Conservation (phyloP, 1,140 invertebrate genomes). For the Melipona quadrifasciata region DNA sequence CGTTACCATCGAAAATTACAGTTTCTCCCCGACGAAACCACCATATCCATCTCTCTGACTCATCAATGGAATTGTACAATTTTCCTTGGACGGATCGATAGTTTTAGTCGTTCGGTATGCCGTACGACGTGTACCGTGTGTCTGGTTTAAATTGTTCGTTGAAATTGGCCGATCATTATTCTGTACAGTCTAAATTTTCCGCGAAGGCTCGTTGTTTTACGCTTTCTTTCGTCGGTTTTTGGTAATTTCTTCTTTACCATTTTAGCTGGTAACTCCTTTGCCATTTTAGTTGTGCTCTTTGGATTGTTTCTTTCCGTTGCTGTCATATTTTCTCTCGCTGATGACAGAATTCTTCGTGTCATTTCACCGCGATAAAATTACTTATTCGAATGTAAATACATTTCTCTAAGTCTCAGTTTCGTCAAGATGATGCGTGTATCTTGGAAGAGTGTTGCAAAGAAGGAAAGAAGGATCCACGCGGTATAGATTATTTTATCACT, state of each 20-base stretch:
- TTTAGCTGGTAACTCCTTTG: background rate
- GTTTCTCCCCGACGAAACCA: background rate
- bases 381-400: background rate
- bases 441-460: background rate
- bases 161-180: background rate
- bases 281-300: background rate
- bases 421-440: background rate
- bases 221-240: background rate
- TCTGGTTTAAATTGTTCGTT: background rate
- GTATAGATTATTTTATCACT: background rate
- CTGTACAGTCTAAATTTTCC: background rate
- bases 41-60: background rate
- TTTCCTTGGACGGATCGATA: slow-evolving; percentile 4
- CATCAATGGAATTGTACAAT: slow-evolving; percentile 7
- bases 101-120: background rate
- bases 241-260: background rate
- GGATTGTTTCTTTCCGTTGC: background rate
- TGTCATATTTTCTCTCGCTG: background rate
- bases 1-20: slow-evolving; percentile 30
- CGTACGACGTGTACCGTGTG: background rate
- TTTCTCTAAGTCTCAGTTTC: background rate
- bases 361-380: background rate
- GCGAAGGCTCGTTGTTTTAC: background rate
- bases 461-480: background rate
- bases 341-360: background rate